phyloP scores from a whole-genome alignment of 2,888 invertebrate genomes.

The Clusia tigrina region DNA sequence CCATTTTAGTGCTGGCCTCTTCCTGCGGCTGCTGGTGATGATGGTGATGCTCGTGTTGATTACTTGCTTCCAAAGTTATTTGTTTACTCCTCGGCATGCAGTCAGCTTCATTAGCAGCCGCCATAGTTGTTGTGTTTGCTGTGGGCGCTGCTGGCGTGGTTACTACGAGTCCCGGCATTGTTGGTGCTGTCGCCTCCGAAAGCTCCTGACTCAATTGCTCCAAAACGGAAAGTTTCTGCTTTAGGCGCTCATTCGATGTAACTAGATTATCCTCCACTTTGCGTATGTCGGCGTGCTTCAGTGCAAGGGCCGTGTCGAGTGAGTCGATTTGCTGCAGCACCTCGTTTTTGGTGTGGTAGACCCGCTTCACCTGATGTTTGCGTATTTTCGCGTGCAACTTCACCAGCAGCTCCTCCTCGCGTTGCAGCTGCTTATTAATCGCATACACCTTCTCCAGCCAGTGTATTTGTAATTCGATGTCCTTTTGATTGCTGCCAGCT shows the following conservation, averaged over 20 bases:
- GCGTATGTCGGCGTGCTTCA: constrained; percentile 68
- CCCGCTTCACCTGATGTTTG: constrained; percentile 64
- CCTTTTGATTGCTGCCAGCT: constrained; percentile 25
- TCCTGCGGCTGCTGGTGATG: neutral
- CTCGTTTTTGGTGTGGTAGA: constrained; percentile 53
- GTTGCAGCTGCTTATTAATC: constrained; percentile 76
- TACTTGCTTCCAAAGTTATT: constrained; percentile 7
- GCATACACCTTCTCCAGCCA: constrained; percentile 77
- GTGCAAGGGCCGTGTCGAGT: constrained; percentile 67
- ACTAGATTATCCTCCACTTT: constrained; percentile 66
- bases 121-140: neutral
- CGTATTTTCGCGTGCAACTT: constrained; percentile 73
- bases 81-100: constrained; percentile 1
- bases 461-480: constrained; percentile 68
- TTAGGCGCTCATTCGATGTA: constrained; percentile 67
- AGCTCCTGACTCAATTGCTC: constrained; percentile 68
- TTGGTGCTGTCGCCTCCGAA: constrained; percentile 23
- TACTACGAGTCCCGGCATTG: neutral
- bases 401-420: constrained; percentile 77
- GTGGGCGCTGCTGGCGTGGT: neutral
- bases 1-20: constrained; percentile 8
- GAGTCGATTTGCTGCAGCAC: constrained; percentile 53
- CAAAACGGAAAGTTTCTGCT: constrained; percentile 67
- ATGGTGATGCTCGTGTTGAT: constrained; percentile 4
- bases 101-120: neutral